These are phyloP conservation scores for Torymus auratus DNA, from an alignment of 2,888 invertebrate genomes.

Conservation along the genomic window DNA sequence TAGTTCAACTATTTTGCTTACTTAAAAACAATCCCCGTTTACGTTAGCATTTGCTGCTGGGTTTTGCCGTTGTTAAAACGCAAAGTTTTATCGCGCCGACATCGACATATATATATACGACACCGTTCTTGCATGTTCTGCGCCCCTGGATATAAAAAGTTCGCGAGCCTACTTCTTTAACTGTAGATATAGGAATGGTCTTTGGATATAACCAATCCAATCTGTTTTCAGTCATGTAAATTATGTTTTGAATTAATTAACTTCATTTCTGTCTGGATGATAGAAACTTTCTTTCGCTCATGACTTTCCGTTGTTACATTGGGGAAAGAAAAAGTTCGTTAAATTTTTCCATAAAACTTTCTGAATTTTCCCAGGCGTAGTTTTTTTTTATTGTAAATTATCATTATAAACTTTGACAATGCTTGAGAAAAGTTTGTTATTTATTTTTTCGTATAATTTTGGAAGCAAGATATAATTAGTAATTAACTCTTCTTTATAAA, in stretches of 20 bases:
- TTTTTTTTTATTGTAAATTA: not conserved
- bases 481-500: no score
- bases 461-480: no score
- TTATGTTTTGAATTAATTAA: slow-evolving; percentile 56
- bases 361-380: not conserved
- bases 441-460: no score
- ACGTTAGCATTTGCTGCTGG: not conserved
- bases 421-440: not conserved
- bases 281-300: slow-evolving; percentile 38
- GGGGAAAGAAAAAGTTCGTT: slow-evolving; percentile 20
- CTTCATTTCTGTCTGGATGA: slow-evolving; percentile 26
- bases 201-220: slow-evolving; percentile 28
- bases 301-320: slow-evolving; percentile 27
- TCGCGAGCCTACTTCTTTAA: slow-evolving; percentile 19
- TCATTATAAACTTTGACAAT: slow-evolving; percentile 1
- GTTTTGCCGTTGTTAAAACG: slow-evolving; percentile 9
- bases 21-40: slow-evolving; percentile 43
- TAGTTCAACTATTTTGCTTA: slow-evolving; percentile 48
- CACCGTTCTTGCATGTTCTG: no score
- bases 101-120: no score
- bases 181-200: slow-evolving; percentile 15
- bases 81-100: slow-evolving; percentile 8
- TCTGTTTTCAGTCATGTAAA: slow-evolving; percentile 42
- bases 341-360: slow-evolving; percentile 31
- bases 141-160: slow-evolving; percentile 8